These are phyloP conservation scores for Daktulosphaira vitifoliae DNA, from an alignment of 1,140 invertebrate genomes.

Conservation along the genomic window DNA sequence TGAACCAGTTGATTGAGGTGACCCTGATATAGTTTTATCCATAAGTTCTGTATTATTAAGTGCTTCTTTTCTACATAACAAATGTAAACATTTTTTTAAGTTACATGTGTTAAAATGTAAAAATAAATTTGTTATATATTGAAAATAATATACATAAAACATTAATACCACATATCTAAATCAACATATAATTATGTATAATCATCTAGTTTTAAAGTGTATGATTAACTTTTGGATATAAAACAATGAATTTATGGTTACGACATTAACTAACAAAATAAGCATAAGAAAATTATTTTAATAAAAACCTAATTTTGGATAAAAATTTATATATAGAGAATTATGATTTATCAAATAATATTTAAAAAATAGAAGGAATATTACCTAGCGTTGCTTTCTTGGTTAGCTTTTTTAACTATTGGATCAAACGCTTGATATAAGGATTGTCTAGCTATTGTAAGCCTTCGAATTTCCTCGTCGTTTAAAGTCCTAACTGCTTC, in stretches of 20 bases:
- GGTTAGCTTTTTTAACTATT: conserved; percentile 20
- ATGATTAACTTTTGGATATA: too few species aligned
- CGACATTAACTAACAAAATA: too few species aligned
- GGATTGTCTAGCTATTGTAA: conserved; percentile 27
- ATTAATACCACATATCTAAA: too few species aligned
- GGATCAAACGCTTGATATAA: conserved; percentile 23
- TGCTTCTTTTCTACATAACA: conserved; percentile 6
- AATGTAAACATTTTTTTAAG: background rate
- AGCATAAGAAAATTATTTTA: too few species aligned
- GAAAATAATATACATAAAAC: too few species aligned
- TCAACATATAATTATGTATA: too few species aligned
- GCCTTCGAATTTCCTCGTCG: conserved; percentile 17
- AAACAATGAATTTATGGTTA: too few species aligned
- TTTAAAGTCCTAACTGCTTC: conserved; percentile 19
- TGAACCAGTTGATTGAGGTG: conserved; percentile 8
- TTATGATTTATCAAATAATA: background rate
- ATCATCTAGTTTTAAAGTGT: too few species aligned
- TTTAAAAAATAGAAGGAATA: background rate
- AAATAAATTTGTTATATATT: too few species aligned
- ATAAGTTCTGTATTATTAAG: background rate
- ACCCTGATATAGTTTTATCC: conserved; percentile 3
- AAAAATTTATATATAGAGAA: background rate
- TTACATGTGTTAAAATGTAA: too few species aligned
- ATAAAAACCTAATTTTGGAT: too few species aligned
- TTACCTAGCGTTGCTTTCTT: conserved; percentile 15